A percentile compares a stretch with the other conserved stretches of the same genome.
Conservation (phyloP, 2,113 vertebrate genomes). For the Tupaia tana region DNA sequence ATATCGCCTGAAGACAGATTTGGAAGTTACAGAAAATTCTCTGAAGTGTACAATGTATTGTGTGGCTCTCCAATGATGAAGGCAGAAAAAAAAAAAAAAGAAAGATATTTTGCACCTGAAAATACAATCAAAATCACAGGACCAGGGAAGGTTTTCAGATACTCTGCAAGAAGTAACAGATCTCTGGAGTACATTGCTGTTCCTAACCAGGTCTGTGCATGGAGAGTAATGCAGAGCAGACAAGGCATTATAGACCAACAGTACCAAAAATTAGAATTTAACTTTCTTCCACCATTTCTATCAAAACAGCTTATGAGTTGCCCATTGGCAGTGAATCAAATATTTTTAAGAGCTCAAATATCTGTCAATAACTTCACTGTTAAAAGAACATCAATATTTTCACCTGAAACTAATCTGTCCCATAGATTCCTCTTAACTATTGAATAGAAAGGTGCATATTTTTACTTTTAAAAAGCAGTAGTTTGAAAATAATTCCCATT, state of each 20-base stretch:
- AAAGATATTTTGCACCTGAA: neutral
- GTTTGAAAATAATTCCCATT: neutral
- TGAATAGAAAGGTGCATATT: neutral
- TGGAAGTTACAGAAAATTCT: neutral
- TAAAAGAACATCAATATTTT: neutral
- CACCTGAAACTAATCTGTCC: neutral
- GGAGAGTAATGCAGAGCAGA: fast-evolving
- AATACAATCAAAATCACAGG: neutral
- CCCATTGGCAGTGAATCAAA: neutral
- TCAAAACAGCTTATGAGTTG: neutral
- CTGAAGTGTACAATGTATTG: fast-evolving
- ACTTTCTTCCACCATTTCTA: neutral
- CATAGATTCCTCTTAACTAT: neutral
- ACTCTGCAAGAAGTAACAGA: fast-evolving
- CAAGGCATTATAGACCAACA: neutral
- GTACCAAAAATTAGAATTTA: neutral
- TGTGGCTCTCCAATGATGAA: fast-evolving
- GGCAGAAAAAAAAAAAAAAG: fast-evolving
- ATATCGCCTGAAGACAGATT: neutral
- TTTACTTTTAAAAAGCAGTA: neutral
- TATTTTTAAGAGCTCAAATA: neutral
- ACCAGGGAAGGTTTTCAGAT: neutral
- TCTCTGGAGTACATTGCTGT: neutral
- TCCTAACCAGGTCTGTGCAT: fast-evolving
- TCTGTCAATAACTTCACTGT: neutral